Base-by-base conservation (phyloP, 2,797 vertebrate species). In the Sebastes minor region DNA sequence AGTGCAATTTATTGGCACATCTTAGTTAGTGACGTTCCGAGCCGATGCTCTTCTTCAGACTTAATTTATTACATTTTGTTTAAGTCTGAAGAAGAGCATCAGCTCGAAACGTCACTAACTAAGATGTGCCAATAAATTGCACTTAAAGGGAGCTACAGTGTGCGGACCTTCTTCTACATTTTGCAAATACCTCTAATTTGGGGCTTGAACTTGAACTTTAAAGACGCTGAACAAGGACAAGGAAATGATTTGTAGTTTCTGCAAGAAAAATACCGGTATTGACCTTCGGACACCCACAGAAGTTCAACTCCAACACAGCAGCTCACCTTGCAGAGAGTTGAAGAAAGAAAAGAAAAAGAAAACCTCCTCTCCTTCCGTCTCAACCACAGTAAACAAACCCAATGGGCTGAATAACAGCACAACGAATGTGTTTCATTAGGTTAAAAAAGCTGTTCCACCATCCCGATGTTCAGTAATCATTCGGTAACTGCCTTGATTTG, bases 371-470 rank as follows among this genome's bases (percentile, higher is more conserved):
- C 13, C 18, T 53, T 65, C n/a, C 30, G 53, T 57, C 30, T 76
- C 20, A 38, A 18, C 3, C 53, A 35, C 35, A 59, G 32, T 49
- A 68, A 65, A 83, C 42, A 79, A 75, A 78, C 38, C 11, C 73
- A 81, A 42, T 76, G 61, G 61, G 56, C 71, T 56, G 59, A 80
- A 68, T 32, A 65, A 59, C 11, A 72, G 22, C 2, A 18, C 27
- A 55, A 16, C 10, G 5, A 62, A 67, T 74, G 23, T 68, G 52
- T 71, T 73, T 66, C 28, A 67, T 57, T 8, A 2, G 7, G 42
- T 30, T 22, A 7, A 22, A 77, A 72, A 80, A 38, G 23, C 16
- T 46, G 16, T 76, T 73, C 66, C 28, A 23, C 13, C 8, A 57
- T 72, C n/a, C 3, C 38, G 27, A 61, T 46, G 27, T 60, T 5